These are phyloP conservation scores for Hydrolagus affinis DNA, from an alignment of 2,113 vertebrate species.

Conservation along the genomic window DNA sequence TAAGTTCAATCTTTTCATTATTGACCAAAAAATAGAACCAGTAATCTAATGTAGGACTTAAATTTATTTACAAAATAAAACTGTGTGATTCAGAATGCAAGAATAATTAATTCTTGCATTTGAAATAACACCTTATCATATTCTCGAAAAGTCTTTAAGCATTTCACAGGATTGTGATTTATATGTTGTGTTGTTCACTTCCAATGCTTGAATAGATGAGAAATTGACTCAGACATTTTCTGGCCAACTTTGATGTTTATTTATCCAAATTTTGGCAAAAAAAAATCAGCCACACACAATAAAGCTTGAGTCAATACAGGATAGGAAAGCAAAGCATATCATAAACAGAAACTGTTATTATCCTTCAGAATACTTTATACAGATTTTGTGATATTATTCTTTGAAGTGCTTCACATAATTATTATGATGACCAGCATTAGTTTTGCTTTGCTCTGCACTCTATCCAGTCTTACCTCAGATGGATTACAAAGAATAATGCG, in stretches of 20 bases:
- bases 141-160: too few species aligned
- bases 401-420: background rate
- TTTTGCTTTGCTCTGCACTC: background rate
- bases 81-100: too few species aligned
- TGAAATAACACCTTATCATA: too few species aligned
- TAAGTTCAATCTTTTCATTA: too few species aligned
- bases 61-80: too few species aligned
- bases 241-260: background rate
- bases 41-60: too few species aligned
- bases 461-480: background rate
- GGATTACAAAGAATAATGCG: background rate
- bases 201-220: slow-evolving; percentile 2
- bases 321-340: background rate
- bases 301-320: background rate
- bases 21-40: too few species aligned
- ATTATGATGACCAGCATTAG: background rate
- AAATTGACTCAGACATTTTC: slow-evolving; percentile 4
- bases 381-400: background rate
- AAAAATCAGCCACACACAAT: too few species aligned
- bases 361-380: background rate
- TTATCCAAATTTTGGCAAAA: too few species aligned
- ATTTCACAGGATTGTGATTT: too few species aligned
- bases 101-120: too few species aligned
- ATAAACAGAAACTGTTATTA: slow-evolving; percentile 5
- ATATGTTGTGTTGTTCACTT: background rate